These are phyloP conservation scores for Hypena proboscidalis DNA, from an alignment of 2,888 invertebrate genomes.

Conservation along the genomic window DNA sequence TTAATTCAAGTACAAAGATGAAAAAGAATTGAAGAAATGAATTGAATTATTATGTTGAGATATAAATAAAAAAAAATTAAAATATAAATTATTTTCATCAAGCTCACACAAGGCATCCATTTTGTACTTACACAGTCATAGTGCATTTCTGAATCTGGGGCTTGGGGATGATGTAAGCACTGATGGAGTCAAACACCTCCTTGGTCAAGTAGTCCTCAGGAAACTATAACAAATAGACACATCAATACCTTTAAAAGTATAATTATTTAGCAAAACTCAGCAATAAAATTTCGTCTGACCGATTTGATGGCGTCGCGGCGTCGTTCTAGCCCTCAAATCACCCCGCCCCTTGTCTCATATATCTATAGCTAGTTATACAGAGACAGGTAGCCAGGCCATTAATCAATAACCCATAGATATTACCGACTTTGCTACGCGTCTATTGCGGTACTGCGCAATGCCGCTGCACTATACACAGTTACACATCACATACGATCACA, in stretches of 20 bases:
- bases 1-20: too few relatives aligned
- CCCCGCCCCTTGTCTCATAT: slow-evolving; percentile 10
- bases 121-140: slow-evolving; percentile 92
- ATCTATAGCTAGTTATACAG: slow-evolving; percentile 16
- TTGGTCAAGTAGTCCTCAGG: slow-evolving; percentile 96
- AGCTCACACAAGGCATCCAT: neutral
- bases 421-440: slow-evolving; percentile 1
- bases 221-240: slow-evolving; percentile 83
- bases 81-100: neutral
- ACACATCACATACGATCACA: neutral
- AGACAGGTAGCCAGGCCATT: slow-evolving; percentile 9
- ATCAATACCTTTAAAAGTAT: neutral
- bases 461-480: slow-evolving; percentile 9
- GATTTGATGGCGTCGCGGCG: neutral
- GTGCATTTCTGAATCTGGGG: slow-evolving; percentile 95
- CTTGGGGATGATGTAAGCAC: slow-evolving; percentile 98
- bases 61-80: too few relatives aligned
- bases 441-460: slow-evolving; percentile 14
- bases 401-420: slow-evolving; percentile 34
- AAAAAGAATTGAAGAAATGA: too few relatives aligned
- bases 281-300: neutral
- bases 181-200: slow-evolving; percentile 96
- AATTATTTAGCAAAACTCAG: neutral
- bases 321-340: neutral
- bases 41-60: too few relatives aligned